These are phyloP conservation scores for Hyperoplus lanceolatus DNA, from an alignment of 2,797 vertebrate species.

Conservation along the genomic window DNA sequence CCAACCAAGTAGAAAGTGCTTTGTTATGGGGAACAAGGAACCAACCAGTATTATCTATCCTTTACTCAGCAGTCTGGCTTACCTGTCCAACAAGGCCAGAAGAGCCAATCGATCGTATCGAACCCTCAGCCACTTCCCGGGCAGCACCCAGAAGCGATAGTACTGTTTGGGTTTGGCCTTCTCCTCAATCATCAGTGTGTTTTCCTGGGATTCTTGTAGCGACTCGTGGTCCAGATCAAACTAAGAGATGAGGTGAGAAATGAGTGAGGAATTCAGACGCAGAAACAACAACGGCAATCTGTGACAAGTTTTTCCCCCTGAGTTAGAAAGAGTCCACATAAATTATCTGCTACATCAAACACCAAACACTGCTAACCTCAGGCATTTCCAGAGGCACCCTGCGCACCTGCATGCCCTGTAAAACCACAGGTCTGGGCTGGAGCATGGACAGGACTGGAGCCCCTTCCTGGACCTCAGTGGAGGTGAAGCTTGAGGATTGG, in stretches of 20 bases:
- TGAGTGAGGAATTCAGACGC: neutral
- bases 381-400: conserved; percentile 92
- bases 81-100: conserved; percentile 93
- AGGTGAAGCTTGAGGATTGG: conserved; percentile 94
- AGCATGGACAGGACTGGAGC: conserved; percentile 87
- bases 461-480: conserved; percentile 90
- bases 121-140: conserved; percentile 92
- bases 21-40: neutral
- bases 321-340: neutral
- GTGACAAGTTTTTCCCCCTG: neutral
- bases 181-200: conserved; percentile 94
- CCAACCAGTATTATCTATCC: neutral
- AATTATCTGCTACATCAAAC: conserved; percentile 16
- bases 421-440: conserved; percentile 89
- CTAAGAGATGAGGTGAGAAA: conserved; percentile 70
- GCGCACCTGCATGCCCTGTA: conserved; percentile 96
- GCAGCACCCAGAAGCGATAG: conserved; percentile 94
- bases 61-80: conserved; percentile 35
- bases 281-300: neutral
- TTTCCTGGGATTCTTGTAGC: conserved; percentile 94
- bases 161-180: conserved; percentile 92
- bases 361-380: conserved; percentile 85
- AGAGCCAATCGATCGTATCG: conserved; percentile 93
- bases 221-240: conserved; percentile 95
- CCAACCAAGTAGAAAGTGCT: conserved; percentile 7